A percentile compares a stretch with the other conserved stretches of the same genome.
These are phyloP conservation scores for Silurus meridionalis DNA, from an alignment of 2,113 vertebrate genomes.

Conservation along the genomic window DNA sequence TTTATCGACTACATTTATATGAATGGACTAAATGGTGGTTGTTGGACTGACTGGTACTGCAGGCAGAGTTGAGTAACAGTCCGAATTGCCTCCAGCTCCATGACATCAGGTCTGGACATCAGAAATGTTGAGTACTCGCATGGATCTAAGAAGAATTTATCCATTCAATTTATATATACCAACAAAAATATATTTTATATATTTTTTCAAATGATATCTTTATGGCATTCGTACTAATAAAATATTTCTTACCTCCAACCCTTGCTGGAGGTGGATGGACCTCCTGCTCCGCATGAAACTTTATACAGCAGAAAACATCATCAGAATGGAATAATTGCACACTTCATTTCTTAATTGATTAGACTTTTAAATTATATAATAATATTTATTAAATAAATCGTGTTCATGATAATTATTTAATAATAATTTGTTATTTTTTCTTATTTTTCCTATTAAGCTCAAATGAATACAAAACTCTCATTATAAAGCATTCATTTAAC, in stretches of 20 bases:
- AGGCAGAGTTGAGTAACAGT: conserved; percentile 74
- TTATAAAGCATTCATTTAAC: not conserved
- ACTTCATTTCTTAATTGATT: not conserved
- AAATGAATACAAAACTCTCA: not conserved
- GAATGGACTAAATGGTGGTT: not conserved
- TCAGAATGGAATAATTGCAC: not conserved
- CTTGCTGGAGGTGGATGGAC: conserved; percentile 50
- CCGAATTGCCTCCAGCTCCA: conserved; percentile 78
- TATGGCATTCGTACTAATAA: not conserved
- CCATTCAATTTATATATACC: too few species aligned
- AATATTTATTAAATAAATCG: conserved; percentile 3
- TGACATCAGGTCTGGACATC: conserved; percentile 73
- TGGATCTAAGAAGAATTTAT: conserved; percentile 64
- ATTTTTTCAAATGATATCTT: not conserved
- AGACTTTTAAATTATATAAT: not conserved
- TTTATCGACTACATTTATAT: not conserved
- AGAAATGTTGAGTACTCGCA: conserved; percentile 77
- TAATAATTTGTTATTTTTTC: too few species aligned
- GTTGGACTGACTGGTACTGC: conserved; percentile 72
- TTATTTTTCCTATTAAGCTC: too few species aligned
- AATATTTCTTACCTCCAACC: conserved; percentile 55
- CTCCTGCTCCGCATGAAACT: conserved; percentile 80
- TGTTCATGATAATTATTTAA: not conserved
- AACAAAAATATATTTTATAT: not conserved
- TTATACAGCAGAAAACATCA: conserved; percentile 9